Evolutionary conservation across 2,888 invertebrate genomes (phyloP), one percentile per base, ranked within the genome.

Genomic region (Alloscopus bannaensis): DNA sequence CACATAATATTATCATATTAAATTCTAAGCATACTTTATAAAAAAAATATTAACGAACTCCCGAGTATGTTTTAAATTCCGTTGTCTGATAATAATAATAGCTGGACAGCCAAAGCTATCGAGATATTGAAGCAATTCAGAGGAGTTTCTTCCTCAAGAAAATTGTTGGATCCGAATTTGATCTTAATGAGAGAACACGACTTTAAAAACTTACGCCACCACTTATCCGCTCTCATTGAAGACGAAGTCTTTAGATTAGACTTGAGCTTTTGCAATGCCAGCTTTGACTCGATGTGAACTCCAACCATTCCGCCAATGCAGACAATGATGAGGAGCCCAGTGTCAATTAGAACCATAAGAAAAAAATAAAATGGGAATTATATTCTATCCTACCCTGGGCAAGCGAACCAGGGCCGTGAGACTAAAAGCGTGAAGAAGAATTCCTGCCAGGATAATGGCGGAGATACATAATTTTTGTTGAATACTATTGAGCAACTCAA

Each of bases 131-230:
- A 18, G n/a, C 50, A 50, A n/a, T 50, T 50, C 11, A 50, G 50
- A n/a, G 50, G 50, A 18, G 50, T 50, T 18, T 16, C n/a, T n/a
- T 13, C 50, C 50, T 50, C 50, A 18, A 50, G 16, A 50, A 50
- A 50, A 18, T 50, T 50, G 20, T 18, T 50, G 4, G n/a, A 6
- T 18, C 50, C 50, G 20, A 50, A 50, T n/a, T 50, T n/a, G n/a
- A 50, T 18, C 20, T 50, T 50, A 18, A 50, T 50, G 4, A 18
- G 50, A n/a, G n/a, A 6, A n/a, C 11, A 50, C 18, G 50, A 50
- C 50, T 50, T 50, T n/a, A 6, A n/a, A 18, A 50, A 50, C n/a
- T 6, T n/a, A 4, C 18, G 50, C n/a, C 36, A 8, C 6, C 13
- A 36, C 36, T 36, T 36, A 8, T 13, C 36, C 36, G 6, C 36